Conservation (phyloP, 2,113 vertebrate species). For the Craseonycteris thonglongyai region DNA sequence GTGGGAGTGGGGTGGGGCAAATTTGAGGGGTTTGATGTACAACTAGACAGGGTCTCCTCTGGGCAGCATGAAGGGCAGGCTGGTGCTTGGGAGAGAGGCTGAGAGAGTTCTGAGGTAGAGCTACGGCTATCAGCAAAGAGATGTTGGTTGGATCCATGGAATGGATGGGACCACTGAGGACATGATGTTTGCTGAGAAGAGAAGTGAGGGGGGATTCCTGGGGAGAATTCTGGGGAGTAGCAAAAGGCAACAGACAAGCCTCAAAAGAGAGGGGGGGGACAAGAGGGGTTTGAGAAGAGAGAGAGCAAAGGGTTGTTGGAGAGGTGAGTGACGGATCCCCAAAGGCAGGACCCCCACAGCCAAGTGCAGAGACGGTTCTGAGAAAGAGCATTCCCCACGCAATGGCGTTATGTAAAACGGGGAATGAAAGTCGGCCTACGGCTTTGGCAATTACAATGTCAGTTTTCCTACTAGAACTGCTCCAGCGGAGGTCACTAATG, state of each 20-base stretch:
- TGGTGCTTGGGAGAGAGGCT: not conserved
- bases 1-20: not conserved
- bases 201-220: not conserved
- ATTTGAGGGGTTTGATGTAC: not conserved
- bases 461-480: slow-evolving; percentile 56
- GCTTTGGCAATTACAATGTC: slow-evolving; percentile 65
- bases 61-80: not conserved
- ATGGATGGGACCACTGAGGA: not conserved
- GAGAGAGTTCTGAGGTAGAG: not conserved
- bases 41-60: not conserved
- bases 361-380: not conserved
- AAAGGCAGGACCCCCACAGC: not conserved
- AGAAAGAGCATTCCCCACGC: not conserved
- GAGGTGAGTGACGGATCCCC: not conserved
- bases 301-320: not conserved
- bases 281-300: not conserved
- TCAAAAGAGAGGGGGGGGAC: not conserved
- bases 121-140: not conserved
- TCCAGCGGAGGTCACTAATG: slow-evolving; percentile 60
- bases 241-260: fast-evolving
- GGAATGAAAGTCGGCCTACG: slow-evolving; percentile 57
- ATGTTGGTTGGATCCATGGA: not conserved
- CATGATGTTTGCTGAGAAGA: not conserved
- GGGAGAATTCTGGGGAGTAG: not conserved
- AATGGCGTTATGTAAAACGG: slow-evolving; percentile 33